Evolutionary conservation across 1,140 invertebrate species (phyloP).

Genomic region (Sitobion miscanthi): DNA sequence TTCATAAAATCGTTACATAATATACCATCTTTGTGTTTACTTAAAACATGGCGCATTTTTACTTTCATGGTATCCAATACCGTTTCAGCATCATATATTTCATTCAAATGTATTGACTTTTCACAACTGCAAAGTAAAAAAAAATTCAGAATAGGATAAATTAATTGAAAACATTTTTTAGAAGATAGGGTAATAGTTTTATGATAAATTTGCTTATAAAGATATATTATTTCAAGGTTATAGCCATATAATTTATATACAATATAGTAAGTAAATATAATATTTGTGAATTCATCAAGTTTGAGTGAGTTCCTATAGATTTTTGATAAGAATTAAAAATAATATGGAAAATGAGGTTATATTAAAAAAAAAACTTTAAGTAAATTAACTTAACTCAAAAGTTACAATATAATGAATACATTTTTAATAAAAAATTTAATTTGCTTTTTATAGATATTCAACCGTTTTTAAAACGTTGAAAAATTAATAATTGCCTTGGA

Average conservation of each 20-base stretch:
- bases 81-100: constrained; percentile 2
- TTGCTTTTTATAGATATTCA: neutral
- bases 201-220: neutral
- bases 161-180: neutral
- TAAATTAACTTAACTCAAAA: neutral
- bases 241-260: neutral
- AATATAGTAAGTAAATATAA: neutral
- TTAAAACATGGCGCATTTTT: constrained; percentile 26
- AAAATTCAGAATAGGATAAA: neutral
- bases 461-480: neutral
- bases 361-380: neutral
- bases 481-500: neutral
- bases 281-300: neutral
- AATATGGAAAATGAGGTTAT: neutral
- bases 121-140: neutral
- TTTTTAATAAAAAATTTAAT: neutral
- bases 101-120: neutral
- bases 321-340: neutral
- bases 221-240: neutral
- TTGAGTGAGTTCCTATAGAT: no score
- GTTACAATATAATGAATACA: no score
- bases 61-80: constrained; percentile 28
- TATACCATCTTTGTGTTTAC: constrained; percentile 36
- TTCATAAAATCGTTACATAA: constrained; percentile 19
- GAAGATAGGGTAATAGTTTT: neutral